Conservation (phyloP, 2,888 invertebrate genomes). For the Hoplodrina blanda region DNA sequence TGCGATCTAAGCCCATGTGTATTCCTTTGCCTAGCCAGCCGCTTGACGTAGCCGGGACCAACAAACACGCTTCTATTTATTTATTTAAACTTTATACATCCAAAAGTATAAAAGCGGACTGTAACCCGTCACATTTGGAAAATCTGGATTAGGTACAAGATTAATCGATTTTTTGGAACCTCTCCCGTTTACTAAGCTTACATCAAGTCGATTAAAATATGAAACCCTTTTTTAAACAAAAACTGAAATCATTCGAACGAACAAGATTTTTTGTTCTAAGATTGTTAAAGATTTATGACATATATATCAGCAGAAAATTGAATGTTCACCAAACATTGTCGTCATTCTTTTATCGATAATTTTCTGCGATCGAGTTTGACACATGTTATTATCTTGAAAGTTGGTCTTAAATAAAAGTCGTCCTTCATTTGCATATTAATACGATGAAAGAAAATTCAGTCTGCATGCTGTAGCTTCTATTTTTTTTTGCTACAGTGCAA, state of each 20-base stretch:
- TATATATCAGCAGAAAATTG: slow-evolving; percentile 30
- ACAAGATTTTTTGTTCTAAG: not conserved
- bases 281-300: slow-evolving; percentile 32
- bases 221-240: not conserved
- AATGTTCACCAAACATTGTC: slow-evolving; percentile 47
- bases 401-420: slow-evolving; percentile 55
- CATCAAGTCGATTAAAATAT: not conserved
- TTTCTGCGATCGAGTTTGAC: slow-evolving; percentile 34
- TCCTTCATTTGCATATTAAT: slow-evolving; percentile 64
- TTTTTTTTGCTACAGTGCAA: slow-evolving; percentile 25
- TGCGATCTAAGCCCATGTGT: slow-evolving; percentile 29
- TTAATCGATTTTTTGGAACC: slow-evolving; percentile 8
- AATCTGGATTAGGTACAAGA: slow-evolving; percentile 1
- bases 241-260: slow-evolving; percentile 1
- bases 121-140: not conserved
- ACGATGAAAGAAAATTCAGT: slow-evolving; percentile 50
- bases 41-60: slow-evolving; percentile 25
- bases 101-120: not conserved
- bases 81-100: too few relatives aligned
- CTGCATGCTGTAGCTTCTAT: slow-evolving; percentile 36
- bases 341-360: slow-evolving; percentile 23
- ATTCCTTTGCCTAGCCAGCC: slow-evolving; percentile 41
- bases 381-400: slow-evolving; percentile 55
- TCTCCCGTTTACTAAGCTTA: not conserved
- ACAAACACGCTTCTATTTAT: not conserved